Evolutionary conservation across 2,113 vertebrate species (phyloP).

Genomic region (Bufo bufo): DNA sequence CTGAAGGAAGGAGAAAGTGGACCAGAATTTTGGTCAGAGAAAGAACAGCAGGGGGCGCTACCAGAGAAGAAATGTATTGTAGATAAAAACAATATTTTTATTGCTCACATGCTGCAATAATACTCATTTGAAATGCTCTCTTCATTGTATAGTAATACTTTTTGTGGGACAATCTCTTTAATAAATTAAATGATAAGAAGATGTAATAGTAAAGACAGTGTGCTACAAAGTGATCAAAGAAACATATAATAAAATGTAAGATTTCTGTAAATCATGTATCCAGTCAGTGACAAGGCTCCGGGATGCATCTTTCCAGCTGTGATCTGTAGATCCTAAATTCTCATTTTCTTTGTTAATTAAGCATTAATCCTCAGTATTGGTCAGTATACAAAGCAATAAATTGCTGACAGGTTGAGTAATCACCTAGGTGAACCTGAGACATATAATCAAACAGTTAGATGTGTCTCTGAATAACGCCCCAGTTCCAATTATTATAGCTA

Average conservation of each 20-base stretch:
- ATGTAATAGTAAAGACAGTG: background rate
- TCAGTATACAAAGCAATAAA: constrained; percentile 59
- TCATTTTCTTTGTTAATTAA: constrained; percentile 62
- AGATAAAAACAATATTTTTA: too few species aligned
- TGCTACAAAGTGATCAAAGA: background rate
- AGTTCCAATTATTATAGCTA: constrained; percentile 54
- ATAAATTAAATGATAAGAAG: background rate
- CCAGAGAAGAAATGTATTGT: too few species aligned
- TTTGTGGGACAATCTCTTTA: too few species aligned
- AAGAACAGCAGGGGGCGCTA: too few species aligned
- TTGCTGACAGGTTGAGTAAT: constrained; percentile 58
- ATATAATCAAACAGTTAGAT: constrained; percentile 58
- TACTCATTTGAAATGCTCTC: too few species aligned
- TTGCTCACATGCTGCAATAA: too few species aligned
- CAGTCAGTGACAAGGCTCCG: background rate
- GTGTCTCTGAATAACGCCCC: constrained; percentile 32
- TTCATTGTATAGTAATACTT: too few species aligned
- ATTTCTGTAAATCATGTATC: background rate
- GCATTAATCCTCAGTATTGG: constrained; percentile 59
- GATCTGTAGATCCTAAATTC: constrained; percentile 57
- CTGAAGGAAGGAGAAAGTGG: too few species aligned
- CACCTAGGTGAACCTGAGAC: constrained; percentile 54
- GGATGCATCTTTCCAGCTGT: background rate
- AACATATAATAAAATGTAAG: background rate
- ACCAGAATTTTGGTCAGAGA: too few species aligned